Evolutionary conservation across 2,113 vertebrate genomes (phyloP).

Genomic region (Pangasianodon hypophthalmus): DNA sequence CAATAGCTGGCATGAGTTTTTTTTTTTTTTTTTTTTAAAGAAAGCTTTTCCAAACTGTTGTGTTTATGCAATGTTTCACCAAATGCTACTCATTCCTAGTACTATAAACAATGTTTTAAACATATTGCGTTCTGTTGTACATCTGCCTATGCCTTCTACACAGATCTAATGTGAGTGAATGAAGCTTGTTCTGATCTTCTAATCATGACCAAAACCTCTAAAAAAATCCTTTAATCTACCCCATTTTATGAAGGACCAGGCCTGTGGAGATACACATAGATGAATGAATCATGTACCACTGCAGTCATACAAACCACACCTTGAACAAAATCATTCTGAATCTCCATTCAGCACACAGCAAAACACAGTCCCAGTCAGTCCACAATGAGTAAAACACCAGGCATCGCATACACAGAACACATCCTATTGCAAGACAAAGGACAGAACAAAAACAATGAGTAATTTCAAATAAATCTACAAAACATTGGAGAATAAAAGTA

Average conservation of each 20-base stretch:
- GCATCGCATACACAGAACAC: constrained; percentile 42
- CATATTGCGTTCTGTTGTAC: neutral
- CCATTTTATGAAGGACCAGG: neutral
- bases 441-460: constrained; percentile 53
- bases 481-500: constrained; percentile 19
- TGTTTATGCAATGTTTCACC: neutral
- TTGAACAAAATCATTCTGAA: constrained; percentile 57
- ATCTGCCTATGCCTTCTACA: neutral
- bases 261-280: neutral
- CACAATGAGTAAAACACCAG: constrained; percentile 62
- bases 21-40: neutral
- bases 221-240: neutral
- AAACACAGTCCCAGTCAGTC: constrained; percentile 54
- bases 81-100: neutral
- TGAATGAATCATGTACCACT: constrained; percentile 31
- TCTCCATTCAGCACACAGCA: constrained; percentile 56
- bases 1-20: neutral
- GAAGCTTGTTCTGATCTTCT: neutral
- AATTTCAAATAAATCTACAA: constrained; percentile 60
- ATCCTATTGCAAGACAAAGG: constrained; percentile 49
- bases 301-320: constrained; percentile 66
- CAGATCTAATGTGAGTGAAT: neutral
- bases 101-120: neutral
- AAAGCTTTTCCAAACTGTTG: neutral
- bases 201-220: neutral